A percentile compares a stretch with the other conserved stretches of the same genome.
phyloP scores from a whole-genome alignment of 1,140 invertebrate species.

The Phymorhynchus buccinoides region DNA sequence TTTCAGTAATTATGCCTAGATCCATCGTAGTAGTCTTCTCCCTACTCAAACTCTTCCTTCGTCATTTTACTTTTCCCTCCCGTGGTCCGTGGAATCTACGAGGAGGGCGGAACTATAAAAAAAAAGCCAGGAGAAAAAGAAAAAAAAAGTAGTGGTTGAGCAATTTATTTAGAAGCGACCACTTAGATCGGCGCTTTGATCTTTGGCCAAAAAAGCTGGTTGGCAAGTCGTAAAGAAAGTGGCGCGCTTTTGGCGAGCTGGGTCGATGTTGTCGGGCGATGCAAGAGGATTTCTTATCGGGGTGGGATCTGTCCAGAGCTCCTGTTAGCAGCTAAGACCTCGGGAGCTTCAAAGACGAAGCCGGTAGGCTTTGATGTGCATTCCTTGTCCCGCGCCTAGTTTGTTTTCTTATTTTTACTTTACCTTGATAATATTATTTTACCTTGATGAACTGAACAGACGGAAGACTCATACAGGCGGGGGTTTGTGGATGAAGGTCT shows the following conservation, averaged over 20 bases:
- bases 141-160: not conserved
- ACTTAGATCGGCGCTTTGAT: constrained; percentile 26
- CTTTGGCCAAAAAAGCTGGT: constrained; percentile 27
- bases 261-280: constrained; percentile 13
- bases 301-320: not conserved
- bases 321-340: constrained; percentile 6
- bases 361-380: constrained; percentile 6
- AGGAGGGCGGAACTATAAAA: not conserved
- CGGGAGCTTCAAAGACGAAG: constrained; percentile 14
- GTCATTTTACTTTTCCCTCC: not conserved
- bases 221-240: constrained; percentile 22
- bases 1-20: not conserved
- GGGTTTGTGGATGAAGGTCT: not conserved
- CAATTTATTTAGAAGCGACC: constrained; percentile 22
- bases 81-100: not conserved
- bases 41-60: not conserved
- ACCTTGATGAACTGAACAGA: constrained; percentile 6
- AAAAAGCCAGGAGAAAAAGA: not conserved
- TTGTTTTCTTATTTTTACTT: not conserved
- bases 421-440: not conserved
- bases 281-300: constrained; percentile 20
- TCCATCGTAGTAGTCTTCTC: not conserved
- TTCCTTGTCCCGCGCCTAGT: not conserved
- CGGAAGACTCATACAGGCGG: constrained; percentile 8
- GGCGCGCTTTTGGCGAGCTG: constrained; percentile 19